Base-by-base conservation (phyloP, 2,113 vertebrate species). In the Aegithalos caudatus region DNA sequence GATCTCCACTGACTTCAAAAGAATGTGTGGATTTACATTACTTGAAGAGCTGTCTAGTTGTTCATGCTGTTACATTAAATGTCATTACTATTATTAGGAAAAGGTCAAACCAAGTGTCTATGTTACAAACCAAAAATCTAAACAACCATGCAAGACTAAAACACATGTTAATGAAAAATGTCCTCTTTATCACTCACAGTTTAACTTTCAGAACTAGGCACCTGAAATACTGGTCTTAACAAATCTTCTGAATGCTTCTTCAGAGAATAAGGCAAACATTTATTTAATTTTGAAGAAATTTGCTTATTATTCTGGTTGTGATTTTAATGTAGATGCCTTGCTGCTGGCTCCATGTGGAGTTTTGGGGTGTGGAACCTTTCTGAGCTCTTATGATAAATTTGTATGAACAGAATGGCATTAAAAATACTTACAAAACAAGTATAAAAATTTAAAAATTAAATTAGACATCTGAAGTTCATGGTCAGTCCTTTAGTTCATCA, bases 11-110 rank as follows among this genome's bases (percentile, higher is more conserved):
- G 91, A 90, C 86, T 96, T 95, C 54, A 65, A 85, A 92, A 92
- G 73, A 91, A 95, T 53, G 73, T 84, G 57, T 86, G 65, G 72
- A 94, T 94, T 97, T 95, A 94, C 84, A 87, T 95, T 91, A 79
- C 86, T 64, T 81, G 50, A 12, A 81, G 61, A 89, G 19, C 19
- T 86, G 74, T 78, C 81, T 91, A 51, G 91, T 94, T 92, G 50
- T 77, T 87, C 66, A 66, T 62, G 77, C 78, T 82, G 87, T 87
- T 65, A 85, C 25, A 87, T 72, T 89, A 95, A 92, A 91, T 89
- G 90, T 82, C 65, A 91, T 85, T 95, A 42, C 81, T 90, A 72
- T 91, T 85, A 82, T 72, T 91, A 94, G 89, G 64, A 86, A 76
- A 91, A 97, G 73, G 77, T 92, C 86, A 94, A 95, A 82, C 29